Conservation (phyloP, 2,113 vertebrate genomes). For the Brachyhypopomus occidentalis region DNA sequence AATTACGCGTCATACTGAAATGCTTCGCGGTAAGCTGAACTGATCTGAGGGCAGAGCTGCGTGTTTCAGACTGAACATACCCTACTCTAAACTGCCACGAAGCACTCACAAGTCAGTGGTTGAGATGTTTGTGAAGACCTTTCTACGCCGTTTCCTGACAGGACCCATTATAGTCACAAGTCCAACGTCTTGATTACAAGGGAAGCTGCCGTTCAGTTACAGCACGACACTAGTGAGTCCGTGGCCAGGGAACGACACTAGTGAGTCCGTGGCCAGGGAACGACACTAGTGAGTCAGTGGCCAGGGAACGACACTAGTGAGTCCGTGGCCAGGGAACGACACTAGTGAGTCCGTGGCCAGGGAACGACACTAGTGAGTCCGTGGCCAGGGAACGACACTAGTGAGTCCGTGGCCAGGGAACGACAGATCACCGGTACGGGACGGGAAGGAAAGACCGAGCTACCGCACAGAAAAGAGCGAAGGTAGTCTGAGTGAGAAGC, state of each 20-base stretch:
- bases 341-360: slow-evolving; percentile 1
- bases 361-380: too few relatives aligned
- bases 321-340: too few relatives aligned
- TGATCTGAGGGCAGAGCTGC: too few relatives aligned
- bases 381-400: too few relatives aligned
- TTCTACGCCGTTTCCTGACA: background rate
- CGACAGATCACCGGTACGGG: background rate
- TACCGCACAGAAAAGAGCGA: background rate
- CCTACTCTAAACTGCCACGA: too few relatives aligned
- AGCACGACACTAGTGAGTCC: background rate
- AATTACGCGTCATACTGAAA: too few relatives aligned
- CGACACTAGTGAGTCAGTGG: too few relatives aligned
- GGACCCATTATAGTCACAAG: background rate
- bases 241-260: too few relatives aligned
- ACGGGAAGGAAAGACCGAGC: background rate
- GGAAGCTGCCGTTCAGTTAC: background rate
- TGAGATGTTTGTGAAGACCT: background rate
- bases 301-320: background rate
- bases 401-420: slow-evolving; percentile 3
- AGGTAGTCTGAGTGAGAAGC: background rate
- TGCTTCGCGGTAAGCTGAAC: too few relatives aligned
- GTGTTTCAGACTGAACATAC: too few relatives aligned
- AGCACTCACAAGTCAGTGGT: too few relatives aligned
- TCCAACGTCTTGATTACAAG: background rate
- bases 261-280: slow-evolving; percentile 3